Evolutionary conservation across 2,113 vertebrate genomes (phyloP).

Genomic region (Microtus pennsylvanicus): DNA sequence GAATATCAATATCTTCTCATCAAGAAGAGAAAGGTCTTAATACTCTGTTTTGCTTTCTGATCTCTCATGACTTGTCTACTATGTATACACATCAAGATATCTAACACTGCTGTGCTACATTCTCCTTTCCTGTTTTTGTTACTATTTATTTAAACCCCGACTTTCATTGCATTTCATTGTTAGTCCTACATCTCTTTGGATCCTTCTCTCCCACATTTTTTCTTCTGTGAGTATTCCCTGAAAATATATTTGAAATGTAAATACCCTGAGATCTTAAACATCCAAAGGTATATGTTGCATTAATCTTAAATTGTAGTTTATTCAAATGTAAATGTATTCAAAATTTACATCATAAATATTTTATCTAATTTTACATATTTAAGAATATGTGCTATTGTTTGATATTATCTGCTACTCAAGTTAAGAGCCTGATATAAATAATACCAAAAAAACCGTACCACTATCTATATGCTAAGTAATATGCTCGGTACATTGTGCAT

Average conservation of each 20-base stretch:
- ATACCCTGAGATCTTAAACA: background rate
- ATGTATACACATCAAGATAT: no score
- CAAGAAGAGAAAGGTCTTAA: background rate
- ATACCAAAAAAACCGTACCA: background rate
- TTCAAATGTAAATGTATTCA: background rate
- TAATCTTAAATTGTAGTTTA: slow-evolving; percentile 28
- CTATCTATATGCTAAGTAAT: background rate
- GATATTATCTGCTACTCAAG: background rate
- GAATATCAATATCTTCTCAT: background rate
- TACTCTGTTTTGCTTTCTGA: background rate
- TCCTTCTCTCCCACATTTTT: background rate
- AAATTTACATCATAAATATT: background rate
- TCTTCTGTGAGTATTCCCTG: background rate
- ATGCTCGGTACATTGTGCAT: background rate
- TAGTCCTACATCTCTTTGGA: background rate
- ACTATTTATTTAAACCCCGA: background rate
- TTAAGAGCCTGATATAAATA: background rate
- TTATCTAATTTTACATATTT: background rate
- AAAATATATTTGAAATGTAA: background rate
- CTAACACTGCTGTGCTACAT: background rate
- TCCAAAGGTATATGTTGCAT: background rate
- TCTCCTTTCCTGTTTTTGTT: background rate
- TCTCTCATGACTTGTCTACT: background rate
- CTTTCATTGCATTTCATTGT: background rate
- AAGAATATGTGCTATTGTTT: background rate